Evolutionary conservation across 2,797 vertebrate genomes (phyloP).

Genomic region (Cossypha polioptera): DNA sequence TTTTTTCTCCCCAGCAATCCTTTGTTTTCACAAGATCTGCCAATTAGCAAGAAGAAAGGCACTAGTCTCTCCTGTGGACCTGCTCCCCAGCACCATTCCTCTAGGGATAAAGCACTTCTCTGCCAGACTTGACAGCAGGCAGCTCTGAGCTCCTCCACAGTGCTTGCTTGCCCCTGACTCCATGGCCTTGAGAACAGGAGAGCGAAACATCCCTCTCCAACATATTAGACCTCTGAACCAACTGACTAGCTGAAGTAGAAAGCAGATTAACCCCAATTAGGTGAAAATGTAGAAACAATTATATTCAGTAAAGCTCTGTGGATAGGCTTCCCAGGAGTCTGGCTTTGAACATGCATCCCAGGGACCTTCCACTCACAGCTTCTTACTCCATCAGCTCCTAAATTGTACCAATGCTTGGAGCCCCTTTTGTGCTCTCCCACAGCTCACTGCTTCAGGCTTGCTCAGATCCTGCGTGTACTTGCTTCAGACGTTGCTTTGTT

Average conservation of each 20-base stretch:
- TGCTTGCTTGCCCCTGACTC: accelerated
- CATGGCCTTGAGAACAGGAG: not conserved
- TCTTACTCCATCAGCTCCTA: not conserved
- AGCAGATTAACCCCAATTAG: constrained; percentile 42
- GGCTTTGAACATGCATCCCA: not conserved
- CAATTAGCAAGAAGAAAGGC: not conserved
- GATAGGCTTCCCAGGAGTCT: not conserved
- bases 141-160: not conserved
- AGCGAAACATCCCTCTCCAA: not conserved
- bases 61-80: not conserved
- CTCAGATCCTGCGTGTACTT: not conserved
- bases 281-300: not conserved
- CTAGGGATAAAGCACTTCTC: not conserved
- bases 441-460: not conserved
- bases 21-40: accelerated
- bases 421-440: not conserved
- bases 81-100: not conserved
- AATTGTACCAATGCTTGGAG: not conserved
- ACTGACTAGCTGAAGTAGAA: not conserved
- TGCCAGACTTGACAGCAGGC: not conserved
- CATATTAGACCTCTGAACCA: not conserved
- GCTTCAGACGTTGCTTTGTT: not conserved
- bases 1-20: not conserved
- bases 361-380: not conserved
- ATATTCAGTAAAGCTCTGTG: not conserved